phyloP scores from a whole-genome alignment of 2,113 vertebrate species.

The Cariama cristata region DNA sequence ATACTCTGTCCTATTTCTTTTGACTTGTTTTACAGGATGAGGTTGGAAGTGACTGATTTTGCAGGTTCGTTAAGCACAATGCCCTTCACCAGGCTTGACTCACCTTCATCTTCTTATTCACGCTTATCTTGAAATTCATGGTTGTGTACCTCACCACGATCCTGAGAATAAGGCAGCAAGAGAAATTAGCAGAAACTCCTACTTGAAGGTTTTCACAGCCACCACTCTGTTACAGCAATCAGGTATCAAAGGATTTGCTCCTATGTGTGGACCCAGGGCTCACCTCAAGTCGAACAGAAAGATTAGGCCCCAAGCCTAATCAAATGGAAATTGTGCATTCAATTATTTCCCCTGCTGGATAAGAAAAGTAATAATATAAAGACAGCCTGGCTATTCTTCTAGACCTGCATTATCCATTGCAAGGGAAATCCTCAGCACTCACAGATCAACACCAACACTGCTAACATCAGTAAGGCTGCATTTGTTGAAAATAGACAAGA shows the following conservation, averaged over 20 bases:
- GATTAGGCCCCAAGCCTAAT: not conserved
- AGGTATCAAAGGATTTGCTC: not conserved
- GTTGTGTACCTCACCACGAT: not conserved
- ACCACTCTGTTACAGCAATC: not conserved
- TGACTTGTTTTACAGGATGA: not conserved
- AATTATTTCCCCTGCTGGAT: not conserved
- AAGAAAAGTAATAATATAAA: not conserved
- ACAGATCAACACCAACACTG: too few species aligned
- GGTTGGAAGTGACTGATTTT: not conserved
- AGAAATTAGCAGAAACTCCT: not conserved
- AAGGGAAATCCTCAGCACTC: not conserved
- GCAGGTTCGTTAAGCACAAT: not conserved
- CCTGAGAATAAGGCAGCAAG: not conserved
- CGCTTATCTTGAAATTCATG: not conserved
- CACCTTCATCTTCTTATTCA: not conserved
- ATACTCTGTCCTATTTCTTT: not conserved
- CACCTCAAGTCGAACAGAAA: not conserved
- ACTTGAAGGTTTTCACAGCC: not conserved
- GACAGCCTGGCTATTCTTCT: not conserved
- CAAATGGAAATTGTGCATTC: not conserved
- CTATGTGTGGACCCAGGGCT: not conserved
- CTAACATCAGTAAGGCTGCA: not conserved
- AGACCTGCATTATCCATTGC: not conserved
- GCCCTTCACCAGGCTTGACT: not conserved
- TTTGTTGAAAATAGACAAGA: not conserved